Evolutionary conservation across 1,140 invertebrate genomes (phyloP), one percentile per base, ranked within the genome.

Genomic region (Psilanteris sp.): DNA sequence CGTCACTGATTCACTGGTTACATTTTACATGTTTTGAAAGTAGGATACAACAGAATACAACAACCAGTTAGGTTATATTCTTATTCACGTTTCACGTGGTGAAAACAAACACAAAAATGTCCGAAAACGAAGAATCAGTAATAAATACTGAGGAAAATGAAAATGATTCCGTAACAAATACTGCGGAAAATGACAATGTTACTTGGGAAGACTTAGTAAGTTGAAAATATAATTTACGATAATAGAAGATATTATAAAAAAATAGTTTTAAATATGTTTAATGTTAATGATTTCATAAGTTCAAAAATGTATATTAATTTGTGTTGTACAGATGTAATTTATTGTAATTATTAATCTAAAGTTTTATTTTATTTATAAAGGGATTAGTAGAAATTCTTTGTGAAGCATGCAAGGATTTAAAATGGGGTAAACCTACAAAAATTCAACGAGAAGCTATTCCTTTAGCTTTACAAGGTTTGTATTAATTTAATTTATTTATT

Each of bases 381-480:
- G 98, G 98, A 24, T 87, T 99, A n/a, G 92, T 95, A 26, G 97
- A 98, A 80, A 92, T 93, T 2, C 85, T 99, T 15, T 97, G 95
- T 87, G 94, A 97, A 90, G 95, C 97, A 0, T 98, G 97, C 89
- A 91, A 94, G 79, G 91, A 94, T 71, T 89, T 99, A 54, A 97
- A 98, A 91, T 99, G 98, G 98, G 95, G 93, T 80, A 86, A 89
- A 18, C 98, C 98, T 1, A 95, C 97, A 4, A 96, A 96, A 89
- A 99, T 99, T 82, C 98, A 99, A 86, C 92, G 90, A 31, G 96
- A 99, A 90, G 91, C 97, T 1, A 96, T 99, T 82, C 97, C 98
- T 4, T 83, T 97, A 8, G 94, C 96, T 2, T 85, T 99, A 18
- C 88, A 96, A 90, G 97, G 97, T 89, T 37, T 24, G 31, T 24